Percentiles rank a stretch among this genome's conserved stretches.
These are phyloP conservation scores for Cyanoliseus patagonus DNA, from an alignment of 2,113 vertebrate genomes.

Conservation along the genomic window DNA sequence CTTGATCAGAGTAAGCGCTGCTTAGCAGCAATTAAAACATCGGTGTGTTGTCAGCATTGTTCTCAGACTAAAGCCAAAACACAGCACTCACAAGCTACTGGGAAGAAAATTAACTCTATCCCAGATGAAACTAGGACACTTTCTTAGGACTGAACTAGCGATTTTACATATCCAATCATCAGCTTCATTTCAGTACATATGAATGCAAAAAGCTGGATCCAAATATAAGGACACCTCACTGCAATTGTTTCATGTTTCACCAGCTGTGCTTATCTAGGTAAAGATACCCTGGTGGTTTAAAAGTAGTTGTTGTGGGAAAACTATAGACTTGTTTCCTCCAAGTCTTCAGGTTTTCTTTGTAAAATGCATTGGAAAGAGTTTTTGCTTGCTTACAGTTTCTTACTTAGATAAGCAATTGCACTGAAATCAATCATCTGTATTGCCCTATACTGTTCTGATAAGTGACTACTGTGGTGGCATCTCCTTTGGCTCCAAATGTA, in stretches of 20 bases:
- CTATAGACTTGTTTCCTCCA: background rate
- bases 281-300: background rate
- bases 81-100: background rate
- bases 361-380: background rate
- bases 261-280: background rate
- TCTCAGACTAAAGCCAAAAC: background rate
- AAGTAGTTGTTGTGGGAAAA: background rate
- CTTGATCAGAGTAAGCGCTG: background rate
- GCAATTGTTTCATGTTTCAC: background rate
- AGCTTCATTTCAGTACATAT: background rate
- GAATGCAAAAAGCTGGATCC: background rate
- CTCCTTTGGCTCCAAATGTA: background rate
- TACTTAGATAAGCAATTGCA: background rate
- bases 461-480: background rate
- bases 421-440: background rate
- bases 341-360: background rate
- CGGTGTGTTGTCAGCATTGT: background rate
- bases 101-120: background rate
- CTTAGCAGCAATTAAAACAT: background rate
- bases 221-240: background rate
- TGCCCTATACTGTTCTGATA: background rate
- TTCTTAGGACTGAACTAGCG: background rate
- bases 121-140: background rate
- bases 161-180: background rate
- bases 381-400: background rate